Evolutionary conservation across 2,113 vertebrate species (phyloP), one percentile per base, ranked within the genome.

Genomic region (Grammomys dolichurus): DNA sequence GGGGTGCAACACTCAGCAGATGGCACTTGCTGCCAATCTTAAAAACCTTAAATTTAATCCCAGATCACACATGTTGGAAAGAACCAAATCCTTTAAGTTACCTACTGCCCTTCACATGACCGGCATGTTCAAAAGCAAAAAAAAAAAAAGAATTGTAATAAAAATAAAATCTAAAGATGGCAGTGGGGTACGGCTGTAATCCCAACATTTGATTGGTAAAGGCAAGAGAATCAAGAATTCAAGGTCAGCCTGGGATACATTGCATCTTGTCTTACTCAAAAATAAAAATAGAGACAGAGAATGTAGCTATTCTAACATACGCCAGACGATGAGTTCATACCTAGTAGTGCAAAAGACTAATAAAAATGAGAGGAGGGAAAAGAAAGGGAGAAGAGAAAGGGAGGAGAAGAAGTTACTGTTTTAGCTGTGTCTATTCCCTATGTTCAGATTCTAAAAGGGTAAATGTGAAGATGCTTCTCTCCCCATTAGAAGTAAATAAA

Each of bases 401-500:
- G 10, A 78, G 36, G 10, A 78, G 36, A 58, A 73, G 90, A 2
- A 8, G 31, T 36, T 33, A 94, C 1, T 87, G 48, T 2, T 85
- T 72, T 92, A 24, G 40, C 43, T 67, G 2, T 67, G 60, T 48
- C 43, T 31, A 67, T 67, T 87, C 33, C 43, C 48, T 48, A 86
- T 36, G 17, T 33, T 17, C 48, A 75, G 65, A 86, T 91, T 91
- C 51, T 93, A 43, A 93, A 63, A 3, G 94, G 4, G 40, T 40
- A 72, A 90, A 56, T 72, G 6, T 87, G 73, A 93, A 94, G 28
- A 78, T 85, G 93, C 14, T 91, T 95, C 73, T 84, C 87, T 93
- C 26, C 43, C 48, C 76, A 88, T 5, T 2, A 46, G 56, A 90
- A 67, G 88, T 20, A 87, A 89, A 95, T 13, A 48, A 69, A 87